phyloP scores from a whole-genome alignment of 2,888 invertebrate genomes.

The Sphecodes monilicornis region DNA sequence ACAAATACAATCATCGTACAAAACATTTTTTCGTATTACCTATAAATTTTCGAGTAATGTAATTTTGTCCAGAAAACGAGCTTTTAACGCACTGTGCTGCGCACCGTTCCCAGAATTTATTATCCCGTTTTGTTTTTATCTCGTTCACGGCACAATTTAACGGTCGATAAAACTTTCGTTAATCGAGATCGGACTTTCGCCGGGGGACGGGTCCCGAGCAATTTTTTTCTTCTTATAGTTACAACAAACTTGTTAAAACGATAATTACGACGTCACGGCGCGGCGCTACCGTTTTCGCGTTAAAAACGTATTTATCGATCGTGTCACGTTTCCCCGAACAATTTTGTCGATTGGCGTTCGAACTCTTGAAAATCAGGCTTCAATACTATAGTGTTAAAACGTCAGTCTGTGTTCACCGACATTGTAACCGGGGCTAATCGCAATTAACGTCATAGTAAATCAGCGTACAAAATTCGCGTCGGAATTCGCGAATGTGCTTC shows the following conservation, averaged over 20 bases:
- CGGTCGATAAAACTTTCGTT: slow-evolving; percentile 58
- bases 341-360: background rate
- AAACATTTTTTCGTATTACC: too few species aligned
- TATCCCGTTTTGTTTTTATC: slow-evolving; percentile 36
- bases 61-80: too few species aligned
- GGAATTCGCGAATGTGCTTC: background rate
- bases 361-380: background rate
- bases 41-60: too few species aligned
- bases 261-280: slow-evolving; percentile 30
- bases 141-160: slow-evolving; percentile 32
- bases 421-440: background rate
- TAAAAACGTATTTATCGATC: slow-evolving; percentile 7
- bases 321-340: background rate
- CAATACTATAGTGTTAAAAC: background rate
- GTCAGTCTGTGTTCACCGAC: background rate
- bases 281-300: slow-evolving; percentile 19
- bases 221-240: slow-evolving; percentile 20
- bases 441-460: background rate
- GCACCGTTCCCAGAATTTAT: slow-evolving; percentile 26
- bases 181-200: slow-evolving; percentile 53
- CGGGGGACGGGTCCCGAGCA: slow-evolving; percentile 13
- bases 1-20: too few species aligned
- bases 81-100: too few species aligned
- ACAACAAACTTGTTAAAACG: slow-evolving; percentile 14
- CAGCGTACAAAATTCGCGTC: background rate